Evolutionary conservation across 2,888 invertebrate genomes (phyloP), one percentile per base, ranked within the genome.

Genomic region (Leptinotarsa peninsularis): DNA sequence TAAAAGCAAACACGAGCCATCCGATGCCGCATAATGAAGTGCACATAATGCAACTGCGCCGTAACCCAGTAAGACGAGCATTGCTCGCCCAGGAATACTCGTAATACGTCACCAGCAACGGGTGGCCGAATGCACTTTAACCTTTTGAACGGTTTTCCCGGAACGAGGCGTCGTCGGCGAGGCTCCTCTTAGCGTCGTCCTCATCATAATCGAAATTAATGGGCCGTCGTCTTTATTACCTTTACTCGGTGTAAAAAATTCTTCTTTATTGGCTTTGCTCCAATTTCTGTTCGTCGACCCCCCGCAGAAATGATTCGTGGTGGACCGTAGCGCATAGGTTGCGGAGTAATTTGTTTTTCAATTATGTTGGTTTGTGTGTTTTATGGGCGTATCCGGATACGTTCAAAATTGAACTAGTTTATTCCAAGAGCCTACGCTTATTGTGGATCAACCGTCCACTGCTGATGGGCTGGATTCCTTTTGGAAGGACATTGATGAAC

Each of bases 51-150:
- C 60, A 71, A 58, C 49, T 71, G 71, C 71, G 71, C 71, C 49
- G 66, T 71, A 43, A 43, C 43, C 43, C 43, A 43, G 4, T n/a
- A 71, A 71, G 71, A 71, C 21, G 63, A 63, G 27, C 4, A 18
- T 23, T 18, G 69, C 49, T 49, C 49, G 49, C 43, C 52, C 54
- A 15, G 71, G 23, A 58, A 58, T 58, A 18, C 21, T 14, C 23
- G 58, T n/a, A 23, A 23, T 15, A 21, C 52, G 56, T 70, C 56
- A 56, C 56, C 56, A 43, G 23, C 21, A 58, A 58, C 23, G 21
- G 33, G 27, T 68, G 71, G 60, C 70, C 70, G 70, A 70, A 70
- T 70, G 70, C 70, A 70, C 70, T 70, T 70, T 70, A 70, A 70
- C 71, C 71, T 52, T 71, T 71, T 71, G n/a, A 43, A 58, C 23